phyloP scores from a whole-genome alignment of 2,888 invertebrate genomes.

The Podabrus alpinus region DNA sequence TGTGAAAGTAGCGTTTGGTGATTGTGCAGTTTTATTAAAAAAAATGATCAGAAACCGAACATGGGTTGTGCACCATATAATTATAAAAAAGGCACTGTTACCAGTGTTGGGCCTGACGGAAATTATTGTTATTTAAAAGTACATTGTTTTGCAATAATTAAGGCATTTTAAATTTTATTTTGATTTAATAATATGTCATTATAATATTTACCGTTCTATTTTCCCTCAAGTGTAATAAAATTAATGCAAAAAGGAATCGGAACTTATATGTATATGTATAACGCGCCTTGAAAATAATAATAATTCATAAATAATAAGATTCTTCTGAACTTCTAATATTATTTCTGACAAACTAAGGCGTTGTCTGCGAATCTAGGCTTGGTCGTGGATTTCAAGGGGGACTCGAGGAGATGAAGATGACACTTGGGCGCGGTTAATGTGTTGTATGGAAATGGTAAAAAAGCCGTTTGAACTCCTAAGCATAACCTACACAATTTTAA shows the following conservation, averaged over 20 bases:
- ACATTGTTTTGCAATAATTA: neutral
- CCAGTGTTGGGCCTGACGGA: neutral
- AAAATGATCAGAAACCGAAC: neutral
- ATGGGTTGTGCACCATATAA: neutral
- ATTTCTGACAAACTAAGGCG: constrained; percentile 24
- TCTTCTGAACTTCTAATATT: constrained; percentile 19
- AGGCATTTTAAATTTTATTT: neutral
- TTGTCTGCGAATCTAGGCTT: constrained; percentile 25
- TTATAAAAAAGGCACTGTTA: neutral
- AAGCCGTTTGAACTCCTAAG: constrained; percentile 23
- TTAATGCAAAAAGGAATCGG: neutral
- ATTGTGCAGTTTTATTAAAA: neutral
- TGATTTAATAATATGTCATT: neutral
- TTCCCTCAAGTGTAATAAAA: neutral
- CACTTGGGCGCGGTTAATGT: constrained; percentile 42
- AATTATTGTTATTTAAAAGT: neutral
- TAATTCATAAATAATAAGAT: constrained; percentile 15
- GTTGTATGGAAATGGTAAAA: constrained; percentile 35
- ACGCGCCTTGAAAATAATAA: neutral
- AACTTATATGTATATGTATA: neutral
- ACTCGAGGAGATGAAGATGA: constrained; percentile 36
- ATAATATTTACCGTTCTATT: neutral
- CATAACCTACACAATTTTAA: constrained; percentile 29
- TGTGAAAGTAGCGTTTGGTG: neutral
- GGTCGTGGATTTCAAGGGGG: constrained; percentile 16